These are phyloP conservation scores for Pseudocheirus occidentalis DNA, from an alignment of 2,797 vertebrate genomes.

Conservation along the genomic window DNA sequence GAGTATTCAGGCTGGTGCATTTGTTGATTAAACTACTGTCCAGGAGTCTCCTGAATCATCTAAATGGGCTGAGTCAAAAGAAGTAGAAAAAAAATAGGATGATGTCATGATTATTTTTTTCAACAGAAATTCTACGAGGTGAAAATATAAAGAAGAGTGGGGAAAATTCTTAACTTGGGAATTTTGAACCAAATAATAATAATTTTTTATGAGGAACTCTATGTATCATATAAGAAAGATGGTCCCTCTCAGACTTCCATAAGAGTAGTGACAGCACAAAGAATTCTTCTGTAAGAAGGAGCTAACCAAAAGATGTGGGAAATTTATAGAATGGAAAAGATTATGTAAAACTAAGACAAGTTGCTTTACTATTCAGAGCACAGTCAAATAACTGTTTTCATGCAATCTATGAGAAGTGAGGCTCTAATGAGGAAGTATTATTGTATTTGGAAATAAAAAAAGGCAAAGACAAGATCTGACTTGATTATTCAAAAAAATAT, in stretches of 20 bases:
- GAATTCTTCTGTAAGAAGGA: background rate
- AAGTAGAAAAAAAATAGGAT: conserved; percentile 11
- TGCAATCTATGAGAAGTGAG: background rate
- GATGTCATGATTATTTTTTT: background rate
- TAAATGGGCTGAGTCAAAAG: background rate
- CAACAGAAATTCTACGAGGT: background rate
- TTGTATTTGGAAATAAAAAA: background rate
- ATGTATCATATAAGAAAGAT: conserved; percentile 1
- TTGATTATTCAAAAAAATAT: conserved; percentile 6
- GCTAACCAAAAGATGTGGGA: background rate
- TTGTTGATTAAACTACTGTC: conserved; percentile 65
- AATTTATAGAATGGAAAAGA: background rate
- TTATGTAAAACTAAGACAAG: background rate
- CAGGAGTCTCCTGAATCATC: conserved; percentile 14
- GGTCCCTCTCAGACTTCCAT: background rate
- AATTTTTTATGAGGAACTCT: background rate
- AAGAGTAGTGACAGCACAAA: background rate
- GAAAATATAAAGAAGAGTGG: background rate
- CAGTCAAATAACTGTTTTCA: background rate
- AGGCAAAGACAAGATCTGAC: background rate
- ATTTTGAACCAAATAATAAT: background rate
- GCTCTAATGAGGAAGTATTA: background rate
- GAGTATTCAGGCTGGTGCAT: conserved; percentile 34
- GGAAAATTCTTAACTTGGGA: background rate
- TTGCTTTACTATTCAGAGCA: background rate